A percentile compares a stretch with the other conserved stretches of the same genome.
Evolutionary conservation across 92 coral and sea anemone species (phyloP).

Genomic region (Bergia sp.): DNA sequence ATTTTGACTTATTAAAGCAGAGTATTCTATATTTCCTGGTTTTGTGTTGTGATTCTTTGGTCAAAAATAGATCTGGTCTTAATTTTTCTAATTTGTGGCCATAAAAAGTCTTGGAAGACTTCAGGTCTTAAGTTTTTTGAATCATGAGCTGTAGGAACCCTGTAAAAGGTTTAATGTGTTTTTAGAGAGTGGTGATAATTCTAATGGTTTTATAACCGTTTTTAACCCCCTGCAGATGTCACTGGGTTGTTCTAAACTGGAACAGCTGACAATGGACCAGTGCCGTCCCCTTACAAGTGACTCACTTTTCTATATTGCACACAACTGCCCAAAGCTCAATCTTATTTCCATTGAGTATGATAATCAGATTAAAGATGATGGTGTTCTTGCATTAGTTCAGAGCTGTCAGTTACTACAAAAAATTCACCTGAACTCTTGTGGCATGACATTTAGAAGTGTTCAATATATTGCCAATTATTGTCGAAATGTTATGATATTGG

Average conservation of each 20-base stretch:
- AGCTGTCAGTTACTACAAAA: slow-evolving; percentile 70
- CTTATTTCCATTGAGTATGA: slow-evolving; percentile 74
- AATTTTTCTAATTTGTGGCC: too few relatives aligned
- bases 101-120: too few relatives aligned
- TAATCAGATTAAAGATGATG: slow-evolving; percentile 68
- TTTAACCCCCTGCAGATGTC: slow-evolving; percentile 69
- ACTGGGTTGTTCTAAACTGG: slow-evolving; percentile 76
- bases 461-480: slow-evolving; percentile 61
- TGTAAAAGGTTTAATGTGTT: background rate
- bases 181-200: background rate
- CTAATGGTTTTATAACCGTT: background rate
- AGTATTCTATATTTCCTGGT: too few relatives aligned
- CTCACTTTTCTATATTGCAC: slow-evolving; percentile 71
- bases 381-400: slow-evolving; percentile 73
- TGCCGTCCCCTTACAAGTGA: slow-evolving; percentile 77
- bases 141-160: too few relatives aligned
- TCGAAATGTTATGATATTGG: slow-evolving; percentile 64
- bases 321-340: slow-evolving; percentile 65
- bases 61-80: too few relatives aligned
- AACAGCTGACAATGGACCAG: slow-evolving; percentile 81
- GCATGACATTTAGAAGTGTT: slow-evolving; percentile 69
- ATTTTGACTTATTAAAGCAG: too few relatives aligned
- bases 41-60: too few relatives aligned
- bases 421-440: slow-evolving; percentile 83
- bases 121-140: too few relatives aligned